phyloP scores from a whole-genome alignment of 2,797 vertebrate species.

The Acanthurus tractus region DNA sequence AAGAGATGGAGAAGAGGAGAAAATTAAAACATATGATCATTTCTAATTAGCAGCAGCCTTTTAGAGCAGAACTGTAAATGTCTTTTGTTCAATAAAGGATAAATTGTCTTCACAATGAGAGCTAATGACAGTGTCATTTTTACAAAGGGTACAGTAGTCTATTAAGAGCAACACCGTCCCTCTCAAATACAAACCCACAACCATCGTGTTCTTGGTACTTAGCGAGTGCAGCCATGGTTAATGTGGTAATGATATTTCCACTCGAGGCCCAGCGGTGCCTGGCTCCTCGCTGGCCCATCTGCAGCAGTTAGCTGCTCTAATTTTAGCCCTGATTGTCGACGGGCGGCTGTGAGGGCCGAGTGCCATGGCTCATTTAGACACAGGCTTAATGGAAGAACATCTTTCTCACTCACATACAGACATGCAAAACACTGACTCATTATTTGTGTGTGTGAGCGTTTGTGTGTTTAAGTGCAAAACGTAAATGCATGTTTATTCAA shows the following conservation, averaged over 20 bases:
- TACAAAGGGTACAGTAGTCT: constrained; percentile 8
- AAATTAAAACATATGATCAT: constrained; percentile 60
- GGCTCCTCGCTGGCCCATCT: constrained; percentile 76
- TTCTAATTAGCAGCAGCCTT: constrained; percentile 55
- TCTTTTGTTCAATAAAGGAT: constrained; percentile 47
- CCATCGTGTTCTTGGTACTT: constrained; percentile 42
- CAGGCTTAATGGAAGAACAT: constrained; percentile 80
- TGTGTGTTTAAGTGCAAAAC: background rate
- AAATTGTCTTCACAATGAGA: constrained; percentile 19
- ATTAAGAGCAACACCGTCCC: constrained; percentile 18
- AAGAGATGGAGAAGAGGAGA: constrained; percentile 16
- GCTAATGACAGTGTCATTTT: constrained; percentile 14
- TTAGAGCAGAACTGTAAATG: constrained; percentile 51
- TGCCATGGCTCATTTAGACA: constrained; percentile 82
- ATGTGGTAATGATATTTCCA: constrained; percentile 80
- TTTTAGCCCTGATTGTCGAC: constrained; percentile 77
- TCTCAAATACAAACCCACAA: constrained; percentile 40
- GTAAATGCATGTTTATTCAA: background rate
- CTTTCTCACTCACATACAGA: constrained; percentile 69
- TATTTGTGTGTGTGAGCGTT: background rate
- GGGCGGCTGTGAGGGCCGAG: constrained; percentile 66
- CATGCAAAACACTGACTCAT: constrained; percentile 44
- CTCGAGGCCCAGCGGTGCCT: constrained; percentile 56
- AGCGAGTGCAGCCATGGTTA: constrained; percentile 59
- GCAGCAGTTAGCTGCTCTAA: constrained; percentile 81